These are phyloP conservation scores for Cheilosia vulpina DNA, from an alignment of 2,888 invertebrate species.

Conservation along the genomic window DNA sequence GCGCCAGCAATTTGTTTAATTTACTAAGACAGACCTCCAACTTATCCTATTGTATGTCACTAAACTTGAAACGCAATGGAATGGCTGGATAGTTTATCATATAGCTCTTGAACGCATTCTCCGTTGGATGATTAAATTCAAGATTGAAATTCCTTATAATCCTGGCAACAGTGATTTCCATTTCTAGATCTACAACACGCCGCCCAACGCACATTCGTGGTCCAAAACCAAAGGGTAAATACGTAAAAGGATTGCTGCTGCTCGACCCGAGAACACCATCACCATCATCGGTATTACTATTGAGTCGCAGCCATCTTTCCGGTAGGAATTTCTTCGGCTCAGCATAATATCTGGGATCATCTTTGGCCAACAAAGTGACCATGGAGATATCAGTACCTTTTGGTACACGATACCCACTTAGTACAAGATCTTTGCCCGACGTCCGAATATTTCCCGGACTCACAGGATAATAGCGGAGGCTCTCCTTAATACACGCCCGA, in stretches of 20 bases:
- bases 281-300: not conserved
- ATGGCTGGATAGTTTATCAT: constrained; percentile 78
- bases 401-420: constrained; percentile 88
- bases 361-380: constrained; percentile 85
- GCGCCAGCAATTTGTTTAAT: too few relatives aligned
- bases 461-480: constrained; percentile 86
- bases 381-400: constrained; percentile 88
- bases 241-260: not conserved
- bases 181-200: constrained; percentile 89
- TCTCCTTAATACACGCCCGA: constrained; percentile 90
- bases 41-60: constrained; percentile 81
- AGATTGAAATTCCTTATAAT: constrained; percentile 79
- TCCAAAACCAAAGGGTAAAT: constrained; percentile 88
- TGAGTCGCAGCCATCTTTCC: constrained; percentile 26
- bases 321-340: constrained; percentile 81
- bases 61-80: constrained; percentile 10
- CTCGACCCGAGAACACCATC: constrained; percentile 9
- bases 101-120: constrained; percentile 75
- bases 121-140: constrained; percentile 78
- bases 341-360: constrained; percentile 86
- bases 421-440: constrained; percentile 85
- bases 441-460: constrained; percentile 85
- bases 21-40: too few relatives aligned
- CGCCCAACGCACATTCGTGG: constrained; percentile 88
- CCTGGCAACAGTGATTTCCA: constrained; percentile 85